Conservation (phyloP, 2,888 invertebrate species). For the Nomada ruficornis region DNA sequence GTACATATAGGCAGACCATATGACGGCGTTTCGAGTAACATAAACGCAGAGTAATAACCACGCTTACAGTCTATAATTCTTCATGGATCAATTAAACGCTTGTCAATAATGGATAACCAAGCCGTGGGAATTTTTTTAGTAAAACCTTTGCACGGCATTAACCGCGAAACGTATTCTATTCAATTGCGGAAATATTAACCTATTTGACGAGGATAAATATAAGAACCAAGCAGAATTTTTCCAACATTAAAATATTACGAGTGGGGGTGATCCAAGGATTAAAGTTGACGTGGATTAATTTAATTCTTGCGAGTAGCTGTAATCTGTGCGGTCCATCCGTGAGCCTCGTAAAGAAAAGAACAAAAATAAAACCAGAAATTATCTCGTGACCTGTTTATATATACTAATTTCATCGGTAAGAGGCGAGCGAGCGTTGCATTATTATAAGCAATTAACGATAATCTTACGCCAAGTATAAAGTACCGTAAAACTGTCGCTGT, state of each 20-base stretch:
- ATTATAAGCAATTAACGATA: constrained; percentile 60
- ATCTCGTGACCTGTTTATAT: constrained; percentile 22
- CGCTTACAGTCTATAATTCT: constrained; percentile 73
- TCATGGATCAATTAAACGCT: constrained; percentile 69
- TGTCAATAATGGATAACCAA: constrained; percentile 52
- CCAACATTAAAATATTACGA: background rate
- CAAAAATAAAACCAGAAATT: constrained; percentile 5
- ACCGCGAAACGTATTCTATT: background rate
- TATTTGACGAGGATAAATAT: background rate
- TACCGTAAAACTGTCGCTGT: constrained; percentile 54
- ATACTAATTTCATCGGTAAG: constrained; percentile 27
- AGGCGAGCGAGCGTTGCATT: constrained; percentile 46
- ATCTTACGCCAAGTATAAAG: constrained; percentile 54
- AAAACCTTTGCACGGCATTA: background rate
- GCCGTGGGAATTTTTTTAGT: constrained; percentile 68
- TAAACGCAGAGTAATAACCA: constrained; percentile 69
- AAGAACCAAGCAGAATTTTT: background rate
- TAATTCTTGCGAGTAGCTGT: constrained; percentile 8
- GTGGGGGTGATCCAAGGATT: background rate
- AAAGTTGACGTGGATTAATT: constrained; percentile 14
- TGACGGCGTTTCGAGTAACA: constrained; percentile 21
- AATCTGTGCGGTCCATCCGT: constrained; percentile 15
- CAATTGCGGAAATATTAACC: background rate
- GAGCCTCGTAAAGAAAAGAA: background rate
- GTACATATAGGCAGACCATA: constrained; percentile 17